A percentile compares a stretch with the other conserved stretches of the same genome.
Evolutionary conservation across 1,140 invertebrate genomes (phyloP).

Genomic region (Zaprionus africanus): DNA sequence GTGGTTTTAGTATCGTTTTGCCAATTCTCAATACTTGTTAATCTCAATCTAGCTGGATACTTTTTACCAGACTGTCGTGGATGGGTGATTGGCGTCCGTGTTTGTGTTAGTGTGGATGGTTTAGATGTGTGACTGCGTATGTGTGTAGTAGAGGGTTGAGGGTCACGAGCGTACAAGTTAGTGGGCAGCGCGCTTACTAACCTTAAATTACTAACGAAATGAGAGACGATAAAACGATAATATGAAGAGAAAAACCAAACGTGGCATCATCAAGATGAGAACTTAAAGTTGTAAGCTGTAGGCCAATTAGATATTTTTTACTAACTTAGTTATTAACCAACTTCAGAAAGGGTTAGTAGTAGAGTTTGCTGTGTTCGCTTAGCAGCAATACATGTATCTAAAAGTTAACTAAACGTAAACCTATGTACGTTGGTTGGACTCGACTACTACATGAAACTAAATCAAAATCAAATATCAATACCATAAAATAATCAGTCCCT

Average conservation of each 20-base stretch:
- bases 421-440: constrained; percentile 19
- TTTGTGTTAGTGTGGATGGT: constrained; percentile 22
- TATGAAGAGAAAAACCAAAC: constrained; percentile 32
- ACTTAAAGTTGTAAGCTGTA: constrained; percentile 46
- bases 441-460: constrained; percentile 52
- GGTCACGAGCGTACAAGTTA: constrained; percentile 61
- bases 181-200: constrained; percentile 66
- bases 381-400: constrained; percentile 45
- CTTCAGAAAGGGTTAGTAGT: constrained; percentile 11
- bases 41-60: constrained; percentile 70
- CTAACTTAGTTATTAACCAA: constrained; percentile 5
- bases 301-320: constrained; percentile 31
- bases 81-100: constrained; percentile 26
- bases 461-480: constrained; percentile 45
- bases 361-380: constrained; percentile 28
- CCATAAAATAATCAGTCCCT: constrained; percentile 13
- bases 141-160: constrained; percentile 10
- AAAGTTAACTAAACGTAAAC: constrained; percentile 44
- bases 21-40: constrained; percentile 56
- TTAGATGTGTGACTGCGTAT: constrained; percentile 24
- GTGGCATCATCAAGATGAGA: constrained; percentile 17
- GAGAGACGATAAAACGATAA: constrained; percentile 38
- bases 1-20: constrained; percentile 36
- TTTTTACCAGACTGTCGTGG: constrained; percentile 25
- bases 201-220: constrained; percentile 60